Base-by-base conservation (phyloP, 1,140 invertebrate genomes). In the Forficula auricularia region DNA sequence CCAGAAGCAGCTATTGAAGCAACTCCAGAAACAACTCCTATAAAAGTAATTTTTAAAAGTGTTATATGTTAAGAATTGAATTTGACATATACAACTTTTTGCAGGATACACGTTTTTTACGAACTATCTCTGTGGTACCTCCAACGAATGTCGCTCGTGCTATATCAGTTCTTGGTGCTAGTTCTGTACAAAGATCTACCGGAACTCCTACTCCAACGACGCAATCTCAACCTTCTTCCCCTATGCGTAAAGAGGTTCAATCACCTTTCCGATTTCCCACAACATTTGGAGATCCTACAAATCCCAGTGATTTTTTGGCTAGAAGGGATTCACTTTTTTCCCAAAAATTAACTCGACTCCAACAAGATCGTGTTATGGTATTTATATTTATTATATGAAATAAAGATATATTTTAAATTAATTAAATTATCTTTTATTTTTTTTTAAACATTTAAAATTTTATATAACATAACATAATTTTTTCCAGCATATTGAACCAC, bases 1-100 rank as follows among this genome's bases (percentile, higher is more conserved):
- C 77, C 82, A 1, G 82, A 87, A 61, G 78, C 82, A 9, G 83
- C 82, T 27, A 74, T 85, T 19, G 83, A 87, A 65, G 83, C 83
- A 4, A 87, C 83, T 7, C 83, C 83, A 2, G 83, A 87, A 67
- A 86, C 82, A 19, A 88, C 83, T 19, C 82, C 83, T 1, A 69
- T 85, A 0, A 82, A 82, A 56, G 79, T 70, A 72, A 52, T 27
- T 27, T 27, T 27, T 27, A 36, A 15, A 18, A 15, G 35, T 36
- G 8, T 36, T n/a, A n/a, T n/a, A n/a, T n/a, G n/a, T n/a, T n/a
- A n/a, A n/a, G n/a, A n/a, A n/a, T n/a, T n/a, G n/a, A n/a, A n/a
- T n/a, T n/a, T n/a, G n/a, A n/a, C n/a, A n/a, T n/a, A n/a, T n/a
- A n/a, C n/a, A n/a, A n/a, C n/a, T n/a, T n/a, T n/a, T n/a, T n/a